phyloP scores from a whole-genome alignment of 1,140 invertebrate species.

The Holotrichia oblita region DNA sequence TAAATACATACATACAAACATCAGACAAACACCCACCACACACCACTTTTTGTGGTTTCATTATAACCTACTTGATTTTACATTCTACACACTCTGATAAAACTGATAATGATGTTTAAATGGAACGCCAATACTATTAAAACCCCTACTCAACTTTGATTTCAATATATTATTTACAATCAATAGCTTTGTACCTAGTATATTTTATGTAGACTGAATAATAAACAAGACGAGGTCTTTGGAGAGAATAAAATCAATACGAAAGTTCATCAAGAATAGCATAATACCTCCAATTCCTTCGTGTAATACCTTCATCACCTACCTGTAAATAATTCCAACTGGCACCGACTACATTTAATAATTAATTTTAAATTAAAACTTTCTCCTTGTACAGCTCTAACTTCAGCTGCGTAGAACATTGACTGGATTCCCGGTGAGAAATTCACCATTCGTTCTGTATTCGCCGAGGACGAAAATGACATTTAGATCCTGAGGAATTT shows the following conservation, averaged over 20 bases:
- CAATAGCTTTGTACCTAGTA: neutral
- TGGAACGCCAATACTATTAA: no score
- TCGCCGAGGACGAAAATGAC: neutral
- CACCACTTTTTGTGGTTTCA: no score
- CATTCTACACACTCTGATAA: no score
- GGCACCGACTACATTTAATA: slow-evolving; percentile 5
- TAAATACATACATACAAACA: no score
- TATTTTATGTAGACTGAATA: neutral
- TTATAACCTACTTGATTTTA: no score
- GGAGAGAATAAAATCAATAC: neutral
- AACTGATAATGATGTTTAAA: no score
- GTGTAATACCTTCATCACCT: slow-evolving; percentile 16
- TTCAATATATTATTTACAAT: neutral
- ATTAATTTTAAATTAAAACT: slow-evolving; percentile 22
- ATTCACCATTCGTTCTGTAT: neutral
- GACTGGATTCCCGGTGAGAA: neutral
- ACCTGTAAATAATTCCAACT: slow-evolving; percentile 2
- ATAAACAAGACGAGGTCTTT: neutral
- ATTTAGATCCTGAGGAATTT: neutral
- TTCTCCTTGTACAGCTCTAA: neutral
- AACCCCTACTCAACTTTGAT: neutral
- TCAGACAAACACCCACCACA: no score
- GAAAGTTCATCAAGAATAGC: slow-evolving; percentile 3
- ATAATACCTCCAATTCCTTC: neutral
- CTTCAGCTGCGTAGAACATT: neutral